Evolutionary conservation across 2,888 invertebrate genomes (phyloP).

Genomic region (Heliconius ethilla): DNA sequence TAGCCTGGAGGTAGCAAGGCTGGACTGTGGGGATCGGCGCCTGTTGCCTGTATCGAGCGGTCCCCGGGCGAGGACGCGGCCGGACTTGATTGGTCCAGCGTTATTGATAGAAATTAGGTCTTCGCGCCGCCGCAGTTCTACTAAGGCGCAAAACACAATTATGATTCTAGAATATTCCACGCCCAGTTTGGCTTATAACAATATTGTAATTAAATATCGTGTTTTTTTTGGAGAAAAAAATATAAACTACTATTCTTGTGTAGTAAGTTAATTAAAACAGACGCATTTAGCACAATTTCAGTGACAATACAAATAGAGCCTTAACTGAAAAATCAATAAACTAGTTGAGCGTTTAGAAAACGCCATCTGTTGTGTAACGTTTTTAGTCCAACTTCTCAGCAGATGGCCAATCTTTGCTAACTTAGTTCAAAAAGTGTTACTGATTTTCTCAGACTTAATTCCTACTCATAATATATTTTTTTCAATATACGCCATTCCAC

Average conservation of each 20-base stretch:
- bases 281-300: not conserved
- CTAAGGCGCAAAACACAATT: slow-evolving; percentile 6
- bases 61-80: slow-evolving; percentile 17
- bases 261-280: not conserved
- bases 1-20: not conserved
- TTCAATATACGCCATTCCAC: not conserved
- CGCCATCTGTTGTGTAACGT: slow-evolving; percentile 11
- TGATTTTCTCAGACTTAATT: not conserved
- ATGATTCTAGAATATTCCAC: slow-evolving; percentile 6
- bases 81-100: not conserved
- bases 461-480: not conserved
- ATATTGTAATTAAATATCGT: not conserved
- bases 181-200: not conserved
- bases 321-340: not conserved
- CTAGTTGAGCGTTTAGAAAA: not conserved
- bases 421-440: not conserved
- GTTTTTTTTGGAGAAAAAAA: not conserved
- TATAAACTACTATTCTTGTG: not conserved
- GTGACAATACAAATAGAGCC: slow-evolving; percentile 1
- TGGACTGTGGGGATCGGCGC: slow-evolving; percentile 2
- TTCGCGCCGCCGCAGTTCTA: slow-evolving; percentile 14
- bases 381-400: not conserved
- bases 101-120: slow-evolving; percentile 2
- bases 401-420: not conserved
- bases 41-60: slow-evolving; percentile 11